Evolutionary conservation across 2,888 invertebrate species (phyloP), one percentile per base, ranked within the genome.

Genomic region (Andrena bucephala): DNA sequence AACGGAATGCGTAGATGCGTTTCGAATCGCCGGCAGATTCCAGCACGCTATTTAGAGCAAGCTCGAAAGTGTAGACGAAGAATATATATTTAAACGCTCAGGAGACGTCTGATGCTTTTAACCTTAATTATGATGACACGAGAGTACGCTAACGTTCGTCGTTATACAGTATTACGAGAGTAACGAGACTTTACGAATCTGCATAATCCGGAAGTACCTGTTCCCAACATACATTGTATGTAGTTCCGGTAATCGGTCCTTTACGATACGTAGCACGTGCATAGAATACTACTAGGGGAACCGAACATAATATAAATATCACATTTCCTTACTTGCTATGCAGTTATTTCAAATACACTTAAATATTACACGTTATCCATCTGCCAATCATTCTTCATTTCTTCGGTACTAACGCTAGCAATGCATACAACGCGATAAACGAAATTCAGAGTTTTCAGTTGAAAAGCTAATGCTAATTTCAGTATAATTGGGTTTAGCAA

Each of bases 1-100:
- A 86, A 87, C 80, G 86, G 84, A 85, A 87, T 75, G 85, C 78
- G 77, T 86, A 76, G 75, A 87, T 76, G 84, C 84, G 77, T 84
- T 87, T 85, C 81, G 70, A 87, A 85, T 87, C 74, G 74, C 29
- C n/a, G 60, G 60, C 73, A 84, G 83, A 74, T 81, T 87, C 85
- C 87, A 81, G 86, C 65, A 66, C 74, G 82, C 80, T 87, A 87
- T 87, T 87, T 86, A 86, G 87, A 87, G 82, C 84, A 70, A 60
- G 70, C 87, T 76, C 81, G 81, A 87, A 87, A 87, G 81, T 66
- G 81, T 76, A 69, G 81, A 72, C 65, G 71, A 50, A 33, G 66
- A 70, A 20, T 57, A 87, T 85, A 83, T 76, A 78, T 72, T 83
- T 79, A 81, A 42, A 86, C 73, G 73, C 71, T 70, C 48, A 54